These are phyloP conservation scores for Lamellibrachia columna DNA, from an alignment of 2,888 invertebrate species.

Conservation along the genomic window DNA sequence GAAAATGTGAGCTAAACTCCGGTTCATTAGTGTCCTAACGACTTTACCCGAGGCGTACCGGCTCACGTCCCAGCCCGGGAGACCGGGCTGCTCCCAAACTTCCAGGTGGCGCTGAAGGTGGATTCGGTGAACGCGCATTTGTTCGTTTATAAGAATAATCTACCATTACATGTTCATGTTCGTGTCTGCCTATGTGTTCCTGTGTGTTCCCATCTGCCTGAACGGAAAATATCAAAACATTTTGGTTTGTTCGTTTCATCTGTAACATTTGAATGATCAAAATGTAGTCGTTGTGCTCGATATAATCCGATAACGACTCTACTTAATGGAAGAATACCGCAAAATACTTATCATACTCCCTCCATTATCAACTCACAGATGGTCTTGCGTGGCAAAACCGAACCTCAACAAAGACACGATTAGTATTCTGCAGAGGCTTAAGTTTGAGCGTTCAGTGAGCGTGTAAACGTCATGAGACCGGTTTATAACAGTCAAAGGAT, in stretches of 20 bases:
- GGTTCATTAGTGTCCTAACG: not conserved
- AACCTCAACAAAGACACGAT: not conserved
- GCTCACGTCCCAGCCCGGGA: not conserved
- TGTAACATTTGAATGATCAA: not conserved
- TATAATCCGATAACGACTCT: not conserved
- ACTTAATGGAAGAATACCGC: not conserved
- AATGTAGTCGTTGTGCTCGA: not conserved
- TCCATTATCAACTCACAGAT: not conserved
- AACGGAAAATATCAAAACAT: not conserved
- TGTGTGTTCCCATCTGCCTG: not conserved
- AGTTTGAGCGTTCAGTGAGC: not conserved
- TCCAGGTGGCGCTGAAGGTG: not conserved
- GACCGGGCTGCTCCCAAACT: not conserved
- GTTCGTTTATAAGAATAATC: not conserved
- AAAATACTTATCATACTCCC: constrained; percentile 9
- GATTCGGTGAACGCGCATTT: not conserved
- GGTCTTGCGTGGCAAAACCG: not conserved
- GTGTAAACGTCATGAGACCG: not conserved
- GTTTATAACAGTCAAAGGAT: not conserved
- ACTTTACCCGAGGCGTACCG: not conserved
- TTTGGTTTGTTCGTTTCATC: not conserved
- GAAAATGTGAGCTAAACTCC: constrained; percentile 5
- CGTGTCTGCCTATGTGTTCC: not conserved
- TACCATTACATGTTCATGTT: not conserved
- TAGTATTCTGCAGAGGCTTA: not conserved